phyloP scores from a whole-genome alignment of 2,113 vertebrate genomes.

The Diphyllodes magnificus region DNA sequence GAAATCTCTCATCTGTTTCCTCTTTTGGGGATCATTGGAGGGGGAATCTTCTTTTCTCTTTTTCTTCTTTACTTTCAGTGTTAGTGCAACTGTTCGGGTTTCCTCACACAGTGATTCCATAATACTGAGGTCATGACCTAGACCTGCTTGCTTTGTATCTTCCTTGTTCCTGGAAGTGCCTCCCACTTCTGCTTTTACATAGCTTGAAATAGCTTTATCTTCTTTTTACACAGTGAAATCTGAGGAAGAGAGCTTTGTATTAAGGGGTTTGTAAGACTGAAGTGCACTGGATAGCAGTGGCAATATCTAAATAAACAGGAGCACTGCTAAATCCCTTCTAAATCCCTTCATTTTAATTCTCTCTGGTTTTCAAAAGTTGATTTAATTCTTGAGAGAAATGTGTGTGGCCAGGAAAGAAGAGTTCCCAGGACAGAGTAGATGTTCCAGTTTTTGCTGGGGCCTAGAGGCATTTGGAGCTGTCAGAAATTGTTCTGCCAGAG shows the following conservation, averaged over 20 bases:
- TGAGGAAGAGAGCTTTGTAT: background rate
- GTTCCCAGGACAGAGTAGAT: background rate
- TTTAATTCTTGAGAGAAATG: background rate
- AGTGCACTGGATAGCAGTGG: background rate
- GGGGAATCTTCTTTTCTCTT: background rate
- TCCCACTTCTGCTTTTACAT: background rate
- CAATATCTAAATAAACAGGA: background rate
- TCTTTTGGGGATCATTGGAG: background rate
- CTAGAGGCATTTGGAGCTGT: background rate
- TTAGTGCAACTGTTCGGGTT: background rate
- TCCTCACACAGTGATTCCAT: background rate
- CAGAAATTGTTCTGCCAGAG: background rate
- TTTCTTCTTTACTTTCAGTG: background rate
- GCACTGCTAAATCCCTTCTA: background rate
- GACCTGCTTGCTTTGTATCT: background rate
- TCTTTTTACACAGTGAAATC: background rate
- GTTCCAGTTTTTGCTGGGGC: background rate
- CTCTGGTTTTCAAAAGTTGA: background rate
- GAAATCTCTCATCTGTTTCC: constrained; percentile 15
- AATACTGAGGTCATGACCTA: background rate
- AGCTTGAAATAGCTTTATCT: background rate
- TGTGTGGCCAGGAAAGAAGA: background rate
- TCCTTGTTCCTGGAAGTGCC: background rate
- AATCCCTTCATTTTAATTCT: background rate
- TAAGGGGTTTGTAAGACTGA: background rate